Evolutionary conservation across 2,888 invertebrate genomes (phyloP), one percentile per base, ranked within the genome.

Genomic region (Chloroclystis v-ata): DNA sequence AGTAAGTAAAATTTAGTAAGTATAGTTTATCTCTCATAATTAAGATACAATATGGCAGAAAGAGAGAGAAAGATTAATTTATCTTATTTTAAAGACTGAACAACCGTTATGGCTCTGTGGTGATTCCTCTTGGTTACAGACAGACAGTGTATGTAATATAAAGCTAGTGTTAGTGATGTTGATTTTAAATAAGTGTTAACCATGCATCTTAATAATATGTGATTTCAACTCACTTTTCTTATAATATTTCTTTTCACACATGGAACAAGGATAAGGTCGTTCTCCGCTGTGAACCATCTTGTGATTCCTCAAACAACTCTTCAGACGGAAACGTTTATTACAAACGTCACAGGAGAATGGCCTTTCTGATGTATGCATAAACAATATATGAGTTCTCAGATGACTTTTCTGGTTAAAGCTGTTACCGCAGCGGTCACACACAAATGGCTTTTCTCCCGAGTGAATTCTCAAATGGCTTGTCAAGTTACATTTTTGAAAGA

Each of bases 301-400:
- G 7, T 35, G 35, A 11, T 35, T 35, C 11, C 35, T 16, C 11
- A 35, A 8, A 5, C 35, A 35, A 35, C 35, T 35, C 4, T 20
- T 35, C 4, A 35, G 8, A 6, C 35, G 6, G 8, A 35, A 35
- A 6, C 11, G 10, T 12, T 46, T 46, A 8, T 29, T 46, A 8
- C 46, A 46, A 1, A 38, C 2, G 0, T 11, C 14, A 11, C 44
- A 44, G 5, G 38, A 38, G 3, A 30, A 44, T 11, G 44, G 44
- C 8, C 38, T 11, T 1, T 44, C 35, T 4, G 35, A 35, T 1
- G 67, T 57, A 13, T 70, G 69, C 0, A 65, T 37, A 29, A 43
- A 37, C 12, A 43, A 1, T 13, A 43, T 47, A 37, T 52, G 46
- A 2, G 46, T 46, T 11, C 41, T 14, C 5, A 46, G 25, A 26